Conservation (phyloP, 2,113 vertebrate genomes). For the Potamarius usumacintae region DNA sequence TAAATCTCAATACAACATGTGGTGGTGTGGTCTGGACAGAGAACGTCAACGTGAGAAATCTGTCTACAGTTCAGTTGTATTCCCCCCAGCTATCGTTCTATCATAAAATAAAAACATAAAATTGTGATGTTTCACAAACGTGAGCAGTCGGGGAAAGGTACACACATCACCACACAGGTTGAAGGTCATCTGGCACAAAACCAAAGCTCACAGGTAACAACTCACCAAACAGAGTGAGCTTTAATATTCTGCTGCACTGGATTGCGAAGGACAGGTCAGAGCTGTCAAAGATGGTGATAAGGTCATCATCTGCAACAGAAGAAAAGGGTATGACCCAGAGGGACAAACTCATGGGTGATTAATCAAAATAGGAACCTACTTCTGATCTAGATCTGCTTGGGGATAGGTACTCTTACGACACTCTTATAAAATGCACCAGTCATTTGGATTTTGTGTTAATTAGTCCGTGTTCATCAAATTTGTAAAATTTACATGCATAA, state of each 20-base stretch:
- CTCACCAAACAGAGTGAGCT: constrained; percentile 72
- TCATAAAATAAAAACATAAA: neutral
- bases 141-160: neutral
- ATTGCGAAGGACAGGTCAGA: constrained; percentile 98
- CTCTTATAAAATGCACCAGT: neutral
- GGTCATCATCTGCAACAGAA: constrained; percentile 87
- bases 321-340: neutral
- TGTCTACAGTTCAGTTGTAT: neutral
- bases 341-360: neutral
- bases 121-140: neutral
- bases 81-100: neutral
- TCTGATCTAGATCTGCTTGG: neutral
- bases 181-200: neutral
- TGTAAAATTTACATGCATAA: neutral
- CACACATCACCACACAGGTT: neutral
- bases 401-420: neutral
- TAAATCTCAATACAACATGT: constrained; percentile 8
- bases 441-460: neutral
- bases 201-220: neutral
- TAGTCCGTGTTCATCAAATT: neutral
- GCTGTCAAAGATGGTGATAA: constrained; percentile 99
- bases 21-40: constrained; percentile 14
- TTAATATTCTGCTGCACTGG: constrained; percentile 99
- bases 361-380: neutral
- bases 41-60: neutral